These are phyloP conservation scores for Muscidifurax raptorellus DNA, from an alignment of 1,140 invertebrate species.

Conservation along the genomic window DNA sequence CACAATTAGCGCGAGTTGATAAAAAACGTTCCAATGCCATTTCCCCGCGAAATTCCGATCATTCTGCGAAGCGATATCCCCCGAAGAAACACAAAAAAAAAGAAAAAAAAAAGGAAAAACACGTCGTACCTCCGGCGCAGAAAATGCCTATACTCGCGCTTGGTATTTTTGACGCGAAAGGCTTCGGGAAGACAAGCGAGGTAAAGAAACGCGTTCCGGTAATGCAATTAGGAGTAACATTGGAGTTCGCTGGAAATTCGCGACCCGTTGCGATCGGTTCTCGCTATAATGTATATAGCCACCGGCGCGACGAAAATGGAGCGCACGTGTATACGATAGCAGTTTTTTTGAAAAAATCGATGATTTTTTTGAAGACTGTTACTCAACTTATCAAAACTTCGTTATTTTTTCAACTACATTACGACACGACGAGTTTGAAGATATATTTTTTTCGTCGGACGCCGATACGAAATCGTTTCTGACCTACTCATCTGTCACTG, in stretches of 20 bases:
- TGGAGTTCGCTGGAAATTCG: constrained; percentile 28
- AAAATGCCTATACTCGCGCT: not conserved
- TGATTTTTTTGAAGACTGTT: too few species aligned
- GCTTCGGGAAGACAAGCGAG: not conserved
- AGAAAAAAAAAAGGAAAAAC: not conserved
- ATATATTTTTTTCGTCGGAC: not conserved
- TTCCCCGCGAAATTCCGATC: not conserved
- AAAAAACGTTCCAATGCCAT: not conserved
- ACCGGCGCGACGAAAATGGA: not conserved
- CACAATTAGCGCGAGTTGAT: not conserved
- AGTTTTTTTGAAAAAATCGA: not conserved
- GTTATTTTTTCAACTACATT: too few species aligned
- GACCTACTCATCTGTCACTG: too few species aligned
- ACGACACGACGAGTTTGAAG: not conserved
- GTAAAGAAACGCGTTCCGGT: not conserved
- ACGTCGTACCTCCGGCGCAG: not conserved
- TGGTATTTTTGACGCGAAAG: constrained; percentile 21
- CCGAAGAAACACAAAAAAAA: too few species aligned
- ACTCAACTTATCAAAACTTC: too few species aligned
- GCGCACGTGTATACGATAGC: not conserved
- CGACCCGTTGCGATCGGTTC: constrained; percentile 14
- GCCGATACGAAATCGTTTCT: too few species aligned
- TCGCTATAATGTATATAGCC: not conserved
- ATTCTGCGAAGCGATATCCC: not conserved
- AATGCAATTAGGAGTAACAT: constrained; percentile 30